These are phyloP conservation scores for Neotoxoptera formosana DNA, from an alignment of 1,140 invertebrate genomes.

Conservation along the genomic window DNA sequence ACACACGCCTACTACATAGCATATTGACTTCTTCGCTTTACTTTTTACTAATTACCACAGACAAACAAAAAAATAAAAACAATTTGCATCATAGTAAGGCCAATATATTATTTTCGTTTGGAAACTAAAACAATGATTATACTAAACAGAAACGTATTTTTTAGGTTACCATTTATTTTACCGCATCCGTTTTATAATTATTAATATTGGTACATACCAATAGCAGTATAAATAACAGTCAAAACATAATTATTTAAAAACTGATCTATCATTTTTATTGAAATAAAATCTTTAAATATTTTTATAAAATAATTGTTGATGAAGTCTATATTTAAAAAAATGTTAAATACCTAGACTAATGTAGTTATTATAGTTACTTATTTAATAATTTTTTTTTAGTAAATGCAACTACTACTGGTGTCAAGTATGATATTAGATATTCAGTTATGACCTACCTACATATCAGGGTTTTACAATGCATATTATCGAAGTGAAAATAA, in stretches of 20 bases:
- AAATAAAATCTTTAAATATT: not conserved
- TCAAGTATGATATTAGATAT: not conserved
- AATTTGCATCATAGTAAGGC: not conserved
- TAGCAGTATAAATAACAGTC: not conserved
- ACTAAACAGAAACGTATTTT: not conserved
- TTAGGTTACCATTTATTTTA: not conserved
- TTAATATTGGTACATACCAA: not conserved
- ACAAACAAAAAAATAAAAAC: not conserved
- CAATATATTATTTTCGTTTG: not conserved
- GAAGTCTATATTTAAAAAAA: not conserved
- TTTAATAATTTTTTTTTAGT: not conserved
- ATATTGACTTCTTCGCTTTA: not conserved
- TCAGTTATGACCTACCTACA: not conserved
- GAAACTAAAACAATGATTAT: not conserved
- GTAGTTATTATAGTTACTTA: not conserved
- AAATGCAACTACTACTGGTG: not conserved
- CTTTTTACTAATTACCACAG: not conserved
- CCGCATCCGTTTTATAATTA: not conserved
- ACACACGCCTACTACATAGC: too few relatives aligned
- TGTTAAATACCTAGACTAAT: not conserved
- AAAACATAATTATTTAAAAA: not conserved
- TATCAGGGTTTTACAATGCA: not conserved
- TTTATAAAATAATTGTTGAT: not conserved
- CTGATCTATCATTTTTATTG: not conserved
- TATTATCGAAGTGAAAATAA: not conserved